Conservation (phyloP, 2,113 vertebrate genomes). For the Cyprinodon variegatus region DNA sequence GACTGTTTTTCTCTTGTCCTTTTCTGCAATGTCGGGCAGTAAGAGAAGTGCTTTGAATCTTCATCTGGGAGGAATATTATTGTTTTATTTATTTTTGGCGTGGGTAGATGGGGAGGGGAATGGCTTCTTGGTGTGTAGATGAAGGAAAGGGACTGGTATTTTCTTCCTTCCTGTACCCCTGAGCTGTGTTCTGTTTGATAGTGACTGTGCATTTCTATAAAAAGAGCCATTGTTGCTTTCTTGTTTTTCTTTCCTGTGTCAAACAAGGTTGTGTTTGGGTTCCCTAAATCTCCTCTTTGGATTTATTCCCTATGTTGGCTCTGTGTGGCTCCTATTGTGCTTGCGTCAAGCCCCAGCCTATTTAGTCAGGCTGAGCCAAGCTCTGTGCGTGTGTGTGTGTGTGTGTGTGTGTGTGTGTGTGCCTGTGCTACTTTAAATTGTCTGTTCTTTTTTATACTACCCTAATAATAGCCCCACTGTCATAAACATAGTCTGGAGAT, state of each 20-base stretch:
- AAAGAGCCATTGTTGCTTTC: constrained; percentile 33
- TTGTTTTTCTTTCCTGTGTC: constrained; percentile 31
- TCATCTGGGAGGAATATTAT: no score
- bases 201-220: constrained; percentile 23
- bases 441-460: constrained; percentile 59
- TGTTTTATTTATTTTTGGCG: no score
- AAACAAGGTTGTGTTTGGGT: neutral
- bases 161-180: constrained; percentile 38
- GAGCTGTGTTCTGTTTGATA: constrained; percentile 39
- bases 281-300: constrained; percentile 12
- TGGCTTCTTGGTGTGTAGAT: constrained; percentile 14
- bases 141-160: constrained; percentile 2
- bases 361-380: constrained; percentile 53
- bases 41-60: constrained; percentile 25
- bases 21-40: constrained; percentile 41
- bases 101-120: constrained; percentile 17
- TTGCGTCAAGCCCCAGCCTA: constrained; percentile 52
- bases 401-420: constrained; percentile 27
- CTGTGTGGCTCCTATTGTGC: constrained; percentile 52
- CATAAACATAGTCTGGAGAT: constrained; percentile 78
- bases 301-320: constrained; percentile 28
- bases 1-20: constrained; percentile 17
- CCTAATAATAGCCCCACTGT: constrained; percentile 76
- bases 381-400: constrained; percentile 24
- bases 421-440: constrained; percentile 44